phyloP scores from a whole-genome alignment of 2,888 invertebrate species.

The Hyposoter didymator region DNA sequence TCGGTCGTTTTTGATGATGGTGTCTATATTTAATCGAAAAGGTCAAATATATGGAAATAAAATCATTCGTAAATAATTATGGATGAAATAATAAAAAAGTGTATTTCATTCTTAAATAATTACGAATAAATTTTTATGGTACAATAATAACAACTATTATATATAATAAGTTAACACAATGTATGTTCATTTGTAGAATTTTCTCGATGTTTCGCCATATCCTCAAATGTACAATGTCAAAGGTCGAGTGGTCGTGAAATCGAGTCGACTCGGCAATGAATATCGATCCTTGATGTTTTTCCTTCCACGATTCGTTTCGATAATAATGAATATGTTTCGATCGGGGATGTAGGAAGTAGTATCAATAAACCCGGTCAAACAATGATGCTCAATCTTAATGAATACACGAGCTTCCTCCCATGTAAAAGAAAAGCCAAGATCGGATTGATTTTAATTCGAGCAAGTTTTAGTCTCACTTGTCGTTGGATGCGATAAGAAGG shows the following conservation, averaged over 20 bases:
- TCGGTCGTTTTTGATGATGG: too few relatives aligned
- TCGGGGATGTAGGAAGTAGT: slow-evolving; percentile 3
- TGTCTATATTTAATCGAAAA: neutral
- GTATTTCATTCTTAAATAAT: slow-evolving; percentile 50
- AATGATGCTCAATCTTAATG: neutral
- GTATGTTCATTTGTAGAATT: slow-evolving; percentile 37
- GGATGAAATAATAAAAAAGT: slow-evolving; percentile 41
- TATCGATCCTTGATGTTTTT: slow-evolving; percentile 8
- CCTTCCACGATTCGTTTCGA: neutral
- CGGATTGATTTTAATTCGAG: neutral
- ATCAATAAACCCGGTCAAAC: neutral
- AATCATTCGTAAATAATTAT: slow-evolving; percentile 10
- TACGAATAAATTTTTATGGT: slow-evolving; percentile 37
- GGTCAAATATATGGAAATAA: neutral
- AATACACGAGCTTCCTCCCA: neutral
- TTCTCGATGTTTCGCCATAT: slow-evolving; percentile 25
- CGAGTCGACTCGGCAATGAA: slow-evolving; percentile 1
- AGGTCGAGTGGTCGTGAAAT: slow-evolving; percentile 22
- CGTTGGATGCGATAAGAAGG: neutral
- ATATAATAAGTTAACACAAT: slow-evolving; percentile 47
- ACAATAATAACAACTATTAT: slow-evolving; percentile 47
- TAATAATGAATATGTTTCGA: neutral
- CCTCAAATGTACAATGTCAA: slow-evolving; percentile 26
- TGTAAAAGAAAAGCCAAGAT: neutral
- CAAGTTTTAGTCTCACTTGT: neutral